phyloP scores from a whole-genome alignment of 1,140 invertebrate species.

The Pissodes strobi region DNA sequence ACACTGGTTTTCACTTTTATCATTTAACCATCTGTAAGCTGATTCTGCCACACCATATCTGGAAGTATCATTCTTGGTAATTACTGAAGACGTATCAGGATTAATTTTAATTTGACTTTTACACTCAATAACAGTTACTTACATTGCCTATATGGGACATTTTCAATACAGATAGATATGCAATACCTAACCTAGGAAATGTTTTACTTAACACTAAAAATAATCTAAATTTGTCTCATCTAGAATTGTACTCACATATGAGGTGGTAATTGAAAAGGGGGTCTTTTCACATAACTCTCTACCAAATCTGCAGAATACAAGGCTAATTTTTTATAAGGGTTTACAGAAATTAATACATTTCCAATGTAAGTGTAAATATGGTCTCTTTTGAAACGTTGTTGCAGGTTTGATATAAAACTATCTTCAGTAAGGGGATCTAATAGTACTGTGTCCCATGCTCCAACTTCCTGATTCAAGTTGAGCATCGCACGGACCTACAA shows the following conservation, averaged over 20 bases:
- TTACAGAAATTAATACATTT: constrained; percentile 75
- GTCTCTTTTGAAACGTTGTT: constrained; percentile 76
- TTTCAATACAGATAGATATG: not conserved
- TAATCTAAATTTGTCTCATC: no score
- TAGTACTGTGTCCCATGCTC: constrained; percentile 76
- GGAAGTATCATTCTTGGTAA: constrained; percentile 28
- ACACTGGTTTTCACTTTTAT: constrained; percentile 77
- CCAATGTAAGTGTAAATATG: constrained; percentile 84
- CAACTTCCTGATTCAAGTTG: constrained; percentile 63
- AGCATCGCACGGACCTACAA: constrained; percentile 51
- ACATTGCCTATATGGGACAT: no score
- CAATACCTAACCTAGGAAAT: not conserved
- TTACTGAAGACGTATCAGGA: no score
- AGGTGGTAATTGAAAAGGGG: constrained; percentile 84
- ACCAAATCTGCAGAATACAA: constrained; percentile 79
- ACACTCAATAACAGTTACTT: no score
- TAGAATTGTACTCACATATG: constrained; percentile 89
- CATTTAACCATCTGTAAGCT: constrained; percentile 73
- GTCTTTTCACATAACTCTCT: constrained; percentile 74
- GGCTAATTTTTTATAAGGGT: constrained; percentile 77
- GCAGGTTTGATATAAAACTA: constrained; percentile 74
- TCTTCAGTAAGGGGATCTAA: constrained; percentile 77
- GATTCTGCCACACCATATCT: constrained; percentile 80
- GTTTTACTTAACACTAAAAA: no score
- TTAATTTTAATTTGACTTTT: no score